phyloP scores from a whole-genome alignment of 1,140 invertebrate genomes.

The Anthonomus grandis region DNA sequence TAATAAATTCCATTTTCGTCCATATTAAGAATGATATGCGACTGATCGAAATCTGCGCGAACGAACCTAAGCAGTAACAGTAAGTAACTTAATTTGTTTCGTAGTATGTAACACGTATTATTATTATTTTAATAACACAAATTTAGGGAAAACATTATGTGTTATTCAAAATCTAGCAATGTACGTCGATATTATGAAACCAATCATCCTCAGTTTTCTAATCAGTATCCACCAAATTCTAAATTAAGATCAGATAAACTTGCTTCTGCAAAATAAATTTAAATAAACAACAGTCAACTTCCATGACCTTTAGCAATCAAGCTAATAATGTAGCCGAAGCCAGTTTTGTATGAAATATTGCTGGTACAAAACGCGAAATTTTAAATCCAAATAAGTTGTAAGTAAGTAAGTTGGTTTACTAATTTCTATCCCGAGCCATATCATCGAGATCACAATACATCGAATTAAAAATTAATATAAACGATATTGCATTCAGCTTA shows the following conservation, averaged over 20 bases:
- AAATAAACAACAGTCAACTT: slow-evolving; percentile 31
- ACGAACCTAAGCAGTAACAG: no score
- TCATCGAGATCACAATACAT: slow-evolving; percentile 25
- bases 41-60: no score
- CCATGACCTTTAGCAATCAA: slow-evolving; percentile 31
- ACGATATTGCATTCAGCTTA: slow-evolving; percentile 32
- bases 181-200: slow-evolving; percentile 32
- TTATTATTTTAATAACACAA: no score
- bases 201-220: slow-evolving; percentile 29
- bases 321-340: slow-evolving; percentile 29
- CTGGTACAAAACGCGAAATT: slow-evolving; percentile 13
- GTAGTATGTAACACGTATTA: no score
- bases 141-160: slow-evolving; percentile 6
- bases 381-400: not conserved
- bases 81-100: no score
- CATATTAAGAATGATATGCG: no score
- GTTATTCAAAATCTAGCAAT: slow-evolving; percentile 25
- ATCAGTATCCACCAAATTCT: no score
- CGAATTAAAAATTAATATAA: slow-evolving; percentile 21
- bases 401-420: not conserved
- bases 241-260: slow-evolving; percentile 29
- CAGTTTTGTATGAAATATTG: no score
- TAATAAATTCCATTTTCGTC: no score
- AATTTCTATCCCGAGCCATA: slow-evolving; percentile 1
- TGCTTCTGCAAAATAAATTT: no score